phyloP scores from a whole-genome alignment of 2,888 invertebrate species.

The Epirrhoe tristata region DNA sequence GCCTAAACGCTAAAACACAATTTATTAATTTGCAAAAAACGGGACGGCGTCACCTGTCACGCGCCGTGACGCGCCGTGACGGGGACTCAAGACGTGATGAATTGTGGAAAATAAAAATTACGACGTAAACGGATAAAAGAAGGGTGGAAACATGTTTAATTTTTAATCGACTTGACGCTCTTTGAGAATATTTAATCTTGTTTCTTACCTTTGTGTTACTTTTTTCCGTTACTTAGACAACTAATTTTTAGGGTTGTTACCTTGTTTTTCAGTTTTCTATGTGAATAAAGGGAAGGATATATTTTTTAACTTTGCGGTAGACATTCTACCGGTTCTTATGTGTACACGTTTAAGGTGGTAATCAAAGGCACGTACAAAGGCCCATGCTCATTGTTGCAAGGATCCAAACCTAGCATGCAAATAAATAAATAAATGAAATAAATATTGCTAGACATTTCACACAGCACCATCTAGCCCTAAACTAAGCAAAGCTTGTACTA shows the following conservation, averaged over 20 bases:
- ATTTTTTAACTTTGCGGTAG: too few relatives aligned
- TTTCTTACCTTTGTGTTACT: conserved; percentile 40
- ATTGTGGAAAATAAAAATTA: conserved; percentile 78
- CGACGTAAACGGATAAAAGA: conserved; percentile 63
- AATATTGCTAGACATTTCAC: too few relatives aligned
- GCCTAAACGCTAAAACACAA: conserved; percentile 62
- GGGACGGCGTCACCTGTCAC: conserved; percentile 67
- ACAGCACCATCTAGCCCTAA: too few relatives aligned
- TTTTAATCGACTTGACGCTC: conserved; percentile 67
- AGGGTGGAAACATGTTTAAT: conserved; percentile 60
- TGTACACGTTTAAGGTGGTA: too few relatives aligned
- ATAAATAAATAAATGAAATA: too few relatives aligned
- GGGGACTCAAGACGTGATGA: conserved; percentile 66
- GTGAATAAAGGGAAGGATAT: neutral
- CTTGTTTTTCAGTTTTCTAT: neutral
- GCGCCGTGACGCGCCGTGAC: conserved; percentile 62
- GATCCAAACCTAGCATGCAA: too few relatives aligned
- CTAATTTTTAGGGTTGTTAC: neutral
- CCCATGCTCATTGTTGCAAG: too few relatives aligned
- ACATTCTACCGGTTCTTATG: too few relatives aligned
- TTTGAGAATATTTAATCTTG: conserved; percentile 49
- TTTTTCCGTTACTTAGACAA: conserved; percentile 1
- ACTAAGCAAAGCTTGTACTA: too few relatives aligned
- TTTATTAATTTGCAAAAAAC: conserved; percentile 71
- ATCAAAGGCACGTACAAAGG: too few relatives aligned